Evolutionary conservation across 2,113 vertebrate genomes (phyloP), one percentile per base, ranked within the genome.

Genomic region (Canis aureus): DNA sequence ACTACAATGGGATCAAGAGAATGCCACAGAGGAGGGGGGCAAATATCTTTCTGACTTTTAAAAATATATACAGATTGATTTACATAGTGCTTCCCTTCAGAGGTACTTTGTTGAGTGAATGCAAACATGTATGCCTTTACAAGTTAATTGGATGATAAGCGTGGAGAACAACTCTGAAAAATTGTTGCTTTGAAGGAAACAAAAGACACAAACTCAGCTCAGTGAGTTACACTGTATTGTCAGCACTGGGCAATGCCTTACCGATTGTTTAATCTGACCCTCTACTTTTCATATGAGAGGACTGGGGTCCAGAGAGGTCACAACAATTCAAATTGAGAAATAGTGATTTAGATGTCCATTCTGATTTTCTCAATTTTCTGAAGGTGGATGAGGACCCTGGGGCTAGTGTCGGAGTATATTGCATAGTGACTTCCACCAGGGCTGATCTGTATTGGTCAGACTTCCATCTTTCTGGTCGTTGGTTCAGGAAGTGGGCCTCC

Each of bases 331-430:
- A 1, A 38, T 27, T 67, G 74, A 51, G 35, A 59, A 81, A 91
- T 3, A 23, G 19, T 27, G 15, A 73, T 59, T 59, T 49, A 78
- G 57, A 51, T 2, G 2, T 74, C 22, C 1, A 20, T 73, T 66
- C 66, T 66, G 19, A 96, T 38, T 38, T n/a, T 73, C 35, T 81
- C 22, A 38, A 16, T 81, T 5, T 29, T 66, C 49, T 73, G 80
- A 73, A 22, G 17, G 16, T 59, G 55, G 27, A 10, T 11, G 25
- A 85, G 84, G 73, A 55, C 53, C 27, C 35, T 19, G 22, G 7
- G 3, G 19, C 53, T 32, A 16, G 23, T 1, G 16, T 32, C 7
- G 1, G 29, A 43, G 17, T 10, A 1, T 1, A 5, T 8, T 22
- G 20, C 60, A 69, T 5, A 38, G 25, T 43, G 17, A 5, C 49